Evolutionary conservation across 2,113 vertebrate species (phyloP).

Genomic region (Phocoena sinus): DNA sequence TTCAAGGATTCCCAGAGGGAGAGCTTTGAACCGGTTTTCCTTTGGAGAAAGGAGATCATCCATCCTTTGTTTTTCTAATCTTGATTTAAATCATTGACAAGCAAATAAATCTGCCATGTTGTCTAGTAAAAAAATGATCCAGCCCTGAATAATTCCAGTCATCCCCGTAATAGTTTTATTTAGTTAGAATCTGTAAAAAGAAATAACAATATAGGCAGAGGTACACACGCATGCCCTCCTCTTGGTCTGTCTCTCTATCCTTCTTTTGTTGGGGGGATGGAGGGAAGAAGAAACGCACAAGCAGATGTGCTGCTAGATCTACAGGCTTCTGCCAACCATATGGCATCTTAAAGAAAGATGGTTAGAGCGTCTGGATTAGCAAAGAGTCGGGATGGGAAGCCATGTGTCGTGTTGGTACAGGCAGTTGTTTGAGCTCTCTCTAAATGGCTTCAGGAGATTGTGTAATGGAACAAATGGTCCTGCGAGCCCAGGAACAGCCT

Average conservation of each 20-base stretch:
- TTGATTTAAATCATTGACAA: slow-evolving; percentile 60
- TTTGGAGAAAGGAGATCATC: neutral
- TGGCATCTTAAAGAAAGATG: slow-evolving; percentile 98
- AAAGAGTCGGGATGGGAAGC: slow-evolving; percentile 91
- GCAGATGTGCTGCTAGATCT: slow-evolving; percentile 99
- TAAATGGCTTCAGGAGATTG: slow-evolving; percentile 98
- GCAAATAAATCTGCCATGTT: slow-evolving; percentile 35
- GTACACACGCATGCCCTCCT: neutral
- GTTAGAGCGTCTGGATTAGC: slow-evolving; percentile 95
- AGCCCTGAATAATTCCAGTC: slow-evolving; percentile 41
- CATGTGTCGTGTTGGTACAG: slow-evolving; percentile 95
- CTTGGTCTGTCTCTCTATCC: slow-evolving; percentile 53
- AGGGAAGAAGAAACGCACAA: slow-evolving; percentile 91
- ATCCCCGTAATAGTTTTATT: slow-evolving; percentile 68
- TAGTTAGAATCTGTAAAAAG: slow-evolving; percentile 72
- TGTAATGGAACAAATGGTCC: slow-evolving; percentile 99
- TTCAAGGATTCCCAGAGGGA: slow-evolving; percentile 59
- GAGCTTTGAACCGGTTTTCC: neutral
- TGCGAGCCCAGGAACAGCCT: slow-evolving; percentile 93
- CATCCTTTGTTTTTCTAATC: slow-evolving; percentile 70
- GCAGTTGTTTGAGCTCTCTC: slow-evolving; percentile 95
- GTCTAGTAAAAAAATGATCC: slow-evolving; percentile 55
- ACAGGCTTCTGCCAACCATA: slow-evolving; percentile 99
- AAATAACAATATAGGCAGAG: neutral
- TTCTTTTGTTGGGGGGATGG: slow-evolving; percentile 86